Evolutionary conservation across 1,140 invertebrate species (phyloP).

Genomic region (Panulirus ornatus): DNA sequence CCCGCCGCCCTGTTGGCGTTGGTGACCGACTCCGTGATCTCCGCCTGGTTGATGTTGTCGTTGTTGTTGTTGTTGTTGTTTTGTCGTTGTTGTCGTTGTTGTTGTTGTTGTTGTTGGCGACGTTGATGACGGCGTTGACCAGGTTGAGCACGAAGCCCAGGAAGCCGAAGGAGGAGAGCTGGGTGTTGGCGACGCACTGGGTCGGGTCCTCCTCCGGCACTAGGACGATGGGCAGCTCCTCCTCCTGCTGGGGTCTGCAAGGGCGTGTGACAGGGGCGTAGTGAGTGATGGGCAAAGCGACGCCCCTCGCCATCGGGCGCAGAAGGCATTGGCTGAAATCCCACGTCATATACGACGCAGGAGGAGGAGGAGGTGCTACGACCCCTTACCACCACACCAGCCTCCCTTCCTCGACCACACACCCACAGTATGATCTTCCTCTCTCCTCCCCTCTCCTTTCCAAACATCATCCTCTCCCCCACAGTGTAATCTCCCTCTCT

Average conservation of each 20-base stretch:
- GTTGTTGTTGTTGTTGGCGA: slow-evolving; percentile 71
- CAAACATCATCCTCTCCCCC: too few relatives aligned
- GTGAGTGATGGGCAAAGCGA: neutral
- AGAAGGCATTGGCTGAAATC: too few relatives aligned
- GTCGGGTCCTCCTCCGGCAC: slow-evolving; percentile 58
- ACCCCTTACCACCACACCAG: too few relatives aligned
- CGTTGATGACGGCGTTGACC: slow-evolving; percentile 71
- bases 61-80: slow-evolving; percentile 72
- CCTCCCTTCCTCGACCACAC: too few relatives aligned
- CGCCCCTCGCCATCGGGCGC: too few relatives aligned
- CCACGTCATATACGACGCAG: too few relatives aligned
- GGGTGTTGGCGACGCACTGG: slow-evolving; percentile 50
- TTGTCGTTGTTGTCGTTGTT: slow-evolving; percentile 68
- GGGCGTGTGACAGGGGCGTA: neutral
- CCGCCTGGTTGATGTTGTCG: slow-evolving; percentile 61
- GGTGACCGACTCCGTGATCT: slow-evolving; percentile 41
- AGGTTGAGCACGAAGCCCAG: slow-evolving; percentile 68
- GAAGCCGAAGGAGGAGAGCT: slow-evolving; percentile 69
- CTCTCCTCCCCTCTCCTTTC: too few relatives aligned
- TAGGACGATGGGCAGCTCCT: slow-evolving; percentile 58
- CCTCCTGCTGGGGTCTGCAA: neutral
- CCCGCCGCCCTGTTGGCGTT: slow-evolving; percentile 34
- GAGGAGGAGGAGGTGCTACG: too few relatives aligned
- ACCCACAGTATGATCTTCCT: too few relatives aligned
- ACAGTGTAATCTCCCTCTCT: too few relatives aligned